Evolutionary conservation across 2,888 invertebrate species (phyloP).

Genomic region (Melitaea athalia): DNA sequence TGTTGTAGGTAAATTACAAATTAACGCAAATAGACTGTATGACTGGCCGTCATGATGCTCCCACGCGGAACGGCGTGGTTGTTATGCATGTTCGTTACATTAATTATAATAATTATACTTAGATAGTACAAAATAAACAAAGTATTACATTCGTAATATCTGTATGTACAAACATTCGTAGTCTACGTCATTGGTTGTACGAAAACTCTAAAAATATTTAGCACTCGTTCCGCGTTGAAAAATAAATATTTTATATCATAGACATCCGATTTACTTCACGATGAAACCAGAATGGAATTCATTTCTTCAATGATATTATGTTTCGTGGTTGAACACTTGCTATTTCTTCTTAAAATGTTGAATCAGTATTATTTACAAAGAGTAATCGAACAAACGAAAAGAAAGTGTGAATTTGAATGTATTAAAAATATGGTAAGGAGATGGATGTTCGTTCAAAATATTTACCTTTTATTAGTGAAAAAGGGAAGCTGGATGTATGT

Average conservation of each 20-base stretch:
- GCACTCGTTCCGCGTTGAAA: constrained; percentile 8
- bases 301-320: background rate
- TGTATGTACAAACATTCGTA: constrained; percentile 15
- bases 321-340: background rate
- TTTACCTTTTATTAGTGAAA: constrained; percentile 22
- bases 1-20: too few relatives aligned
- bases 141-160: background rate
- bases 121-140: background rate
- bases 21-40: too few relatives aligned
- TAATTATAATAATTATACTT: too few relatives aligned
- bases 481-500: constrained; percentile 22
- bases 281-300: background rate
- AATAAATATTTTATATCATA: constrained; percentile 30
- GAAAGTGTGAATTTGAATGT: too few relatives aligned
- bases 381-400: too few relatives aligned
- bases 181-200: constrained; percentile 12
- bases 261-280: constrained; percentile 1
- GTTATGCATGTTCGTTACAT: too few relatives aligned
- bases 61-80: too few relatives aligned
- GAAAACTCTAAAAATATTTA: constrained; percentile 30
- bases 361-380: too few relatives aligned
- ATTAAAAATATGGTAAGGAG: too few relatives aligned
- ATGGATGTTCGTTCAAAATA: background rate
- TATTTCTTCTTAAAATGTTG: too few relatives aligned
- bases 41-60: too few relatives aligned